These are phyloP conservation scores for Drosophila erecta DNA, from an alignment of 1,140 invertebrate genomes.

Conservation along the genomic window DNA sequence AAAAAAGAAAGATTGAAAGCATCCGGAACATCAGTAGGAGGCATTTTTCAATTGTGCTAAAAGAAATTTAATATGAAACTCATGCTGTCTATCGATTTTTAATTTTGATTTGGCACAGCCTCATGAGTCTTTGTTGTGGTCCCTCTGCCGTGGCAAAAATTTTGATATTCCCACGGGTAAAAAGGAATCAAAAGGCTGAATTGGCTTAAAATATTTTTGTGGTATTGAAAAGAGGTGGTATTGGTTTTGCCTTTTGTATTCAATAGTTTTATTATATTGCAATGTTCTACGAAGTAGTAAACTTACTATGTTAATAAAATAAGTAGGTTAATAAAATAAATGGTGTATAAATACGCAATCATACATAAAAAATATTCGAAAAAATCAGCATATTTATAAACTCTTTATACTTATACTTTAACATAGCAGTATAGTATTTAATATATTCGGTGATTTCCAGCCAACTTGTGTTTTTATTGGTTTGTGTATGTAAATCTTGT, in stretches of 20 bases:
- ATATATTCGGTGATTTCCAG: not conserved
- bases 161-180: constrained; percentile 11
- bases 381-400: too few relatives aligned
- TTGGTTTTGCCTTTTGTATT: not conserved
- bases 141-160: constrained; percentile 5
- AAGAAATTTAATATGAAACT: constrained; percentile 66
- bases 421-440: not conserved
- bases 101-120: constrained; percentile 51
- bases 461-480: constrained; percentile 10
- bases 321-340: too few relatives aligned
- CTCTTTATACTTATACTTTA: too few relatives aligned
- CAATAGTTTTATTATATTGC: not conserved
- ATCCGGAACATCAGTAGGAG: constrained; percentile 25
- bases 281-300: too few relatives aligned
- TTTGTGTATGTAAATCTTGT: constrained; percentile 9
- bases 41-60: constrained; percentile 64
- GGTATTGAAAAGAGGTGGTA: constrained; percentile 11
- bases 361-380: too few relatives aligned
- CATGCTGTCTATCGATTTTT: constrained; percentile 63
- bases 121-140: constrained; percentile 52
- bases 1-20: constrained; percentile 2
- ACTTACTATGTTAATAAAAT: too few relatives aligned
- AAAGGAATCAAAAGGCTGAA: constrained; percentile 12
- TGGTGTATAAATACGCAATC: too few relatives aligned
- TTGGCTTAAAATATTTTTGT: constrained; percentile 16